Evolutionary conservation across 53 echinoderm and acorn worm genomes (phyloP).

Genomic region (Holothuria scabra): DNA sequence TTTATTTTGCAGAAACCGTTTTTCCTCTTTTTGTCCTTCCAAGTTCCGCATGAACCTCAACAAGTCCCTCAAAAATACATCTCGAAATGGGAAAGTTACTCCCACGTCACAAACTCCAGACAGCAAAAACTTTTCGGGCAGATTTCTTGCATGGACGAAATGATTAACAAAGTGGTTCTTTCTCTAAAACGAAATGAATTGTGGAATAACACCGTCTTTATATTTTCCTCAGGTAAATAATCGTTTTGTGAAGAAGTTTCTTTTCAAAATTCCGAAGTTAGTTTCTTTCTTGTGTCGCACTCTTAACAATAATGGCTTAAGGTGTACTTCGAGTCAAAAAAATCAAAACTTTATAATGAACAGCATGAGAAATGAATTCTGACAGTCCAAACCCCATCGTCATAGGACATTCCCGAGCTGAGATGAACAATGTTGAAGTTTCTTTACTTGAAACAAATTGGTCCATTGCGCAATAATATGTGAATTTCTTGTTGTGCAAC

Average conservation of each 20-base stretch:
- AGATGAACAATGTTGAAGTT: no score
- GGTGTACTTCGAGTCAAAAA: no score
- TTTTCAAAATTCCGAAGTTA: not conserved
- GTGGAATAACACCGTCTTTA: constrained; percentile 15
- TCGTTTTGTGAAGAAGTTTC: no score
- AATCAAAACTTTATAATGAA: no score
- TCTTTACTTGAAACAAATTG: no score
- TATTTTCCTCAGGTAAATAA: constrained; percentile 17
- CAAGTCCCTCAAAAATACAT: constrained; percentile 4
- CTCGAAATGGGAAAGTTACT: constrained; percentile 15
- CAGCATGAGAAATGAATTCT: no score
- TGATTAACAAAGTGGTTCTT: constrained; percentile 6
- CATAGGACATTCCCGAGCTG: no score
- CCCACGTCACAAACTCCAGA: not conserved
- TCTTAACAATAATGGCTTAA: no score
- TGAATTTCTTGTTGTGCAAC: no score
- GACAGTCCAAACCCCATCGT: no score
- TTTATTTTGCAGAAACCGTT: constrained; percentile 10
- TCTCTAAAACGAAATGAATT: constrained; percentile 1
- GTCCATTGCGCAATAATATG: no score
- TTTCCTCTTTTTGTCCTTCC: constrained; percentile 25
- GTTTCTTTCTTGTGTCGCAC: not conserved
- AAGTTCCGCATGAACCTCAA: constrained; percentile 21
- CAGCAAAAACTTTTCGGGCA: constrained; percentile 18
- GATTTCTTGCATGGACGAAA: constrained; percentile 18